Conservation (phyloP, 2,113 vertebrate genomes). For the Stictonetta naevosa region DNA sequence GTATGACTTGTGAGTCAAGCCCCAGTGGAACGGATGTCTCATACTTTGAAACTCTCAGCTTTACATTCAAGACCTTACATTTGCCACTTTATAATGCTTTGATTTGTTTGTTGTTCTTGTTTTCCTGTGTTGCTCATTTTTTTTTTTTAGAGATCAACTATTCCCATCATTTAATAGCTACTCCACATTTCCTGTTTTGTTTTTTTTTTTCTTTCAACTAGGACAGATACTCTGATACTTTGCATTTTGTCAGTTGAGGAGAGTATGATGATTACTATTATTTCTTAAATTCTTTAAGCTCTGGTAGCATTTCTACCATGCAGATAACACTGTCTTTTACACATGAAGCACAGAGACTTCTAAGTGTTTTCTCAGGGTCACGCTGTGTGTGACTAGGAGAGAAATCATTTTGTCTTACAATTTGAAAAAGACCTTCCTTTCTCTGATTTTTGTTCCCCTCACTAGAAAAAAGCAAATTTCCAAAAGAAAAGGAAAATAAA, state of each 20-base stretch:
- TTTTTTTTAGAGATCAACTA: background rate
- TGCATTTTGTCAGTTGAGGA: background rate
- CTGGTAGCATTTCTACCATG: background rate
- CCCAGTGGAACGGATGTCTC: conserved; percentile 53
- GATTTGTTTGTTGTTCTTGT: background rate
- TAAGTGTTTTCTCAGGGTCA: background rate
- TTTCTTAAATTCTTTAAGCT: background rate
- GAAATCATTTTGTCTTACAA: background rate
- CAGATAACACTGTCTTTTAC: background rate
- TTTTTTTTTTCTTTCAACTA: background rate
- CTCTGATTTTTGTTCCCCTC: background rate
- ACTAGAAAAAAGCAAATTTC: background rate
- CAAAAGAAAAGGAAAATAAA: background rate
- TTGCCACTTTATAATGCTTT: conserved; percentile 13
- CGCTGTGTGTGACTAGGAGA: background rate
- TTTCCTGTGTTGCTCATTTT: background rate
- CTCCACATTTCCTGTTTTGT: background rate
- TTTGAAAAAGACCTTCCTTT: background rate
- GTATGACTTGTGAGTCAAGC: conserved; percentile 65
- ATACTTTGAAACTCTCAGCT: conserved; percentile 32
- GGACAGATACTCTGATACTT: background rate
- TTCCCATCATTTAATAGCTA: background rate
- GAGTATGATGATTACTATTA: background rate
- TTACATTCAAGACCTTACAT: conserved; percentile 31
- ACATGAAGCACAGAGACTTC: background rate